Conservation (phyloP, 2,888 invertebrate species). For the Dryobotodes eremita region DNA sequence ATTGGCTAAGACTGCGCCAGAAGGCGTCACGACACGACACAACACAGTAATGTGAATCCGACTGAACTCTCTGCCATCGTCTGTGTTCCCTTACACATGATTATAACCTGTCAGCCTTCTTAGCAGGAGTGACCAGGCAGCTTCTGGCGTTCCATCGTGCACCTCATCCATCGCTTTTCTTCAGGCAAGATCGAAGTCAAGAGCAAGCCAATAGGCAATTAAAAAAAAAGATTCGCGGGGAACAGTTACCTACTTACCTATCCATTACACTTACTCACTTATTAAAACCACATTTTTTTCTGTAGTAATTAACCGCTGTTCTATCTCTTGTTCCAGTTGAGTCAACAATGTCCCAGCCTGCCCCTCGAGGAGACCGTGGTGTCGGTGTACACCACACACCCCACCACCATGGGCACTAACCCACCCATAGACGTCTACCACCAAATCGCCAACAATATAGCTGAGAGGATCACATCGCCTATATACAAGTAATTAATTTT, state of each 20-base stretch:
- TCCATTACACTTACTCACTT: neutral
- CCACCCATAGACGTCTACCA: conserved; percentile 81
- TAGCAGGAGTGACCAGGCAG: neutral
- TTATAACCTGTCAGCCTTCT: neutral
- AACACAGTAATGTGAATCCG: too few relatives aligned
- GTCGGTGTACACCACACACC: conserved; percentile 84
- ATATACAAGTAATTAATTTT: conserved; percentile 79
- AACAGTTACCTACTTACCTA: neutral
- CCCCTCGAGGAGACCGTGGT: conserved; percentile 83
- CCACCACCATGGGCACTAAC: conserved; percentile 71
- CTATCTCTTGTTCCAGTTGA: conserved; percentile 74
- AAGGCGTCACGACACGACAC: too few relatives aligned
- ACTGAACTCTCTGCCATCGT: neutral
- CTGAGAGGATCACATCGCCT: conserved; percentile 86
- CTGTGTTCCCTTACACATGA: neutral
- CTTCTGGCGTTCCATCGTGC: neutral
- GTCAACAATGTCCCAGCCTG: conserved; percentile 73
- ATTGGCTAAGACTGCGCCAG: too few relatives aligned
- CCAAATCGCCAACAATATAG: conserved; percentile 86
- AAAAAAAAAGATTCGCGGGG: neutral
- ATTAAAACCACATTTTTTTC: neutral
- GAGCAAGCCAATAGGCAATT: neutral
- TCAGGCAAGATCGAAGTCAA: neutral
- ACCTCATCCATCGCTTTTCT: neutral
- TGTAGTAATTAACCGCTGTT: neutral